Conservation (phyloP, 2,797 vertebrate genomes). For the Adrianichthys oophorus region DNA sequence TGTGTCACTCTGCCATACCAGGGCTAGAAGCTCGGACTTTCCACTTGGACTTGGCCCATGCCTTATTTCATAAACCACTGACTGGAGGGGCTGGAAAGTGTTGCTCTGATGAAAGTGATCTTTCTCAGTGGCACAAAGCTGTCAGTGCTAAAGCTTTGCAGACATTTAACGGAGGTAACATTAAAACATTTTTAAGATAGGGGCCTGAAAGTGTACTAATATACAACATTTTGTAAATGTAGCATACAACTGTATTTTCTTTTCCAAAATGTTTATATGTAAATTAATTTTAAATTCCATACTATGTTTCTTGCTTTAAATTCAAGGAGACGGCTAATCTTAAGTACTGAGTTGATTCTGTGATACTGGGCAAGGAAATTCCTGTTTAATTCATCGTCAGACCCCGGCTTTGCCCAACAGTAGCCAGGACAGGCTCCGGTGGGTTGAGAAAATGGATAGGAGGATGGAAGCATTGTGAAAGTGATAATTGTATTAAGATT, state of each 20-base stretch:
- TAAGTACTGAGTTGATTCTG: no score
- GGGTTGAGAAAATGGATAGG: no score
- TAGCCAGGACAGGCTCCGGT: no score
- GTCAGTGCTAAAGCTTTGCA: conserved; percentile 42
- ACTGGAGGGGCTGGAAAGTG: conserved; percentile 47
- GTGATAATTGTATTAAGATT: no score
- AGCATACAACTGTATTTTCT: neutral
- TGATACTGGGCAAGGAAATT: no score
- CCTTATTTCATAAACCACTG: conserved; percentile 67
- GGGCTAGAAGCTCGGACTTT: conserved; percentile 61
- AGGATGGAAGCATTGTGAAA: no score
- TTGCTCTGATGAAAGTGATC: conserved; percentile 50
- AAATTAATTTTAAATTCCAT: neutral
- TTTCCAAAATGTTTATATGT: neutral
- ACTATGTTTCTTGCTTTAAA: neutral
- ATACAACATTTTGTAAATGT: neutral
- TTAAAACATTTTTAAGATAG: conserved; percentile 19
- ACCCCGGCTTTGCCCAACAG: no score
- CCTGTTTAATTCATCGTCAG: no score
- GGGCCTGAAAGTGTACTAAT: neutral
- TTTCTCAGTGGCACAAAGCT: conserved; percentile 55
- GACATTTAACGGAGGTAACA: conserved; percentile 26
- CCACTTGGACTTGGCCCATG: conserved; percentile 50
- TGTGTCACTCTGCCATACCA: conserved; percentile 56
- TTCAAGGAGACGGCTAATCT: neutral